phyloP scores from a whole-genome alignment of 2,888 invertebrate species.

The Lissocephala sabroskyi region DNA sequence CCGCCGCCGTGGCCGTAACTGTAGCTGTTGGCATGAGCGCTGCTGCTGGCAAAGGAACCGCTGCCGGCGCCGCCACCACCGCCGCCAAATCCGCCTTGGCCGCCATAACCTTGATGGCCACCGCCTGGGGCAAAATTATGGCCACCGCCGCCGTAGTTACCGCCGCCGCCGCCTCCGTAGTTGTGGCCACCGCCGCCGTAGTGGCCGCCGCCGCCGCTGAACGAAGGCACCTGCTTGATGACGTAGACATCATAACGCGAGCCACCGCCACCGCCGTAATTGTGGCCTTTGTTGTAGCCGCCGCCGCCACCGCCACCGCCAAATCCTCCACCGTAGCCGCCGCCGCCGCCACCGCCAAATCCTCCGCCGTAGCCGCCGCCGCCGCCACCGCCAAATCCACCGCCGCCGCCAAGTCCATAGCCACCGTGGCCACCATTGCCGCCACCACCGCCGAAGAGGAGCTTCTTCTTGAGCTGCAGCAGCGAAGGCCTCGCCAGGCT shows the following conservation, averaged over 20 bases:
- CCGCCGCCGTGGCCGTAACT: conserved; percentile 34
- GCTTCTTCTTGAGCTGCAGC: conserved; percentile 39
- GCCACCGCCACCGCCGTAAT: background rate
- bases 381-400: conserved; percentile 12
- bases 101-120: conserved; percentile 21
- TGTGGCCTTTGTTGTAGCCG: conserved; percentile 15
- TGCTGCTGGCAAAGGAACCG: conserved; percentile 41
- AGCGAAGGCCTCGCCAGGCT: conserved; percentile 33
- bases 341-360: conserved; percentile 24
- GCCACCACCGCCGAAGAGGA: conserved; percentile 23
- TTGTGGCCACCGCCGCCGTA: conserved; percentile 17
- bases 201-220: conserved; percentile 20
- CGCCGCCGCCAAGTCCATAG: background rate
- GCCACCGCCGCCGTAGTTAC: background rate
- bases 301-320: conserved; percentile 18
- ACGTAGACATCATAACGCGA: conserved; percentile 3
- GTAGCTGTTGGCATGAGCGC: conserved; percentile 39
- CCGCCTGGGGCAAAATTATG: no score
- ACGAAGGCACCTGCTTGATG: conserved; percentile 3
- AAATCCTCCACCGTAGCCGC: conserved; percentile 8
- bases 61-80: conserved; percentile 11
- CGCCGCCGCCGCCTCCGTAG: background rate
- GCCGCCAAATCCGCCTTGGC: conserved; percentile 20
- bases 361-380: conserved; percentile 19
- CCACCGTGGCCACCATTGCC: conserved; percentile 2